Conservation (phyloP, 2,888 invertebrate species). For the Rhimphoctona megacephalus region DNA sequence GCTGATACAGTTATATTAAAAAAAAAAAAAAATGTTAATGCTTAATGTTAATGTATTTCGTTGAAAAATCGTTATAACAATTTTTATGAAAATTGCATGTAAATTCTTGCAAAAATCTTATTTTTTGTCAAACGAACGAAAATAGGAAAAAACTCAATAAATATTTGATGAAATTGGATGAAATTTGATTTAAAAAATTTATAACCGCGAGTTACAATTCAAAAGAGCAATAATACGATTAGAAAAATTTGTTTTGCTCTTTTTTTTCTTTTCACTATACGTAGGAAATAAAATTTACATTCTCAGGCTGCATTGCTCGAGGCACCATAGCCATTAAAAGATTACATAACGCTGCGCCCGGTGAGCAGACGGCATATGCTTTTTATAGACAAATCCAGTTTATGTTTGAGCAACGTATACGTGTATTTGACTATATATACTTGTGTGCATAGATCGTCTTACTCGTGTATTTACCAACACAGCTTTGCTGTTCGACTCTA, state of each 20-base stretch:
- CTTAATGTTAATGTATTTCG: not conserved
- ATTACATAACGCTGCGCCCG: constrained; percentile 78
- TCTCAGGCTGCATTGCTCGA: constrained; percentile 34
- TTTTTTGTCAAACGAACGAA: not conserved
- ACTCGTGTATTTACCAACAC: constrained; percentile 45
- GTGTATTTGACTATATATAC: constrained; percentile 30
- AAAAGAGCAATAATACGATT: not conserved
- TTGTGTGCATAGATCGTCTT: constrained; percentile 37
- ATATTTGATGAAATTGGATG: not conserved
- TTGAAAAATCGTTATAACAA: not conserved
- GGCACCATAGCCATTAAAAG: constrained; percentile 79
- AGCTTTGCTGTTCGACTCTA: constrained; percentile 5
- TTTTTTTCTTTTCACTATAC: not conserved
- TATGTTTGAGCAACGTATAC: constrained; percentile 70
- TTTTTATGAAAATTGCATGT: not conserved
- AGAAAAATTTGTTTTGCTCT: not conserved
- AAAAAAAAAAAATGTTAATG: not conserved
- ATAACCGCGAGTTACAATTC: not conserved
- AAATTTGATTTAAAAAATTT: not conserved
- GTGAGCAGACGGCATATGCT: constrained; percentile 72
- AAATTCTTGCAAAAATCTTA: not conserved
- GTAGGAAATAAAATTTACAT: constrained; percentile 29
- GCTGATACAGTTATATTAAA: constrained; percentile 19
- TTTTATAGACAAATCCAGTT: constrained; percentile 75
- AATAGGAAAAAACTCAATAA: not conserved